phyloP scores from a whole-genome alignment of 1,140 invertebrate species.

The Drosophila repleta region DNA sequence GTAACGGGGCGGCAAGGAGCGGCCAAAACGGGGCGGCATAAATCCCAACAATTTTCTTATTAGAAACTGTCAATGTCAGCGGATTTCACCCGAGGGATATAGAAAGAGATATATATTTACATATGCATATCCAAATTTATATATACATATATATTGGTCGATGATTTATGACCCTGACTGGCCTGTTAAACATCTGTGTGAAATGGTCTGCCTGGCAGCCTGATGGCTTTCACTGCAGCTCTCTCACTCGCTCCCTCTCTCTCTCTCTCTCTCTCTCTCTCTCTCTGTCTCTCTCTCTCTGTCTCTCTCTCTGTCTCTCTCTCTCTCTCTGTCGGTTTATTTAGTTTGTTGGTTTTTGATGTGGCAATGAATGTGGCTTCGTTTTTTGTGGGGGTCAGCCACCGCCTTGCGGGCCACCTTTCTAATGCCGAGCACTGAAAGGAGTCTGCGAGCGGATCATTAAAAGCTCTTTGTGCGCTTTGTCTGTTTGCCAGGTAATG shows the following conservation, averaged over 20 bases:
- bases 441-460: slow-evolving; percentile 63
- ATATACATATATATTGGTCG: slow-evolving; percentile 51
- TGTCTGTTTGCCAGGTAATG: slow-evolving; percentile 51
- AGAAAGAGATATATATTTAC: slow-evolving; percentile 19
- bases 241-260: neutral
- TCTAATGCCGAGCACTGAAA: slow-evolving; percentile 68
- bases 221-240: slow-evolving; percentile 60
- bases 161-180: slow-evolving; percentile 76
- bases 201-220: slow-evolving; percentile 67
- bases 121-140: slow-evolving; percentile 15
- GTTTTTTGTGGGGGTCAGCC: slow-evolving; percentile 69
- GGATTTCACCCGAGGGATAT: slow-evolving; percentile 67
- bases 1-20: neutral
- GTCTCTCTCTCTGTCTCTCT: neutral
- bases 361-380: slow-evolving; percentile 40
- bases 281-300: slow-evolving; percentile 13
- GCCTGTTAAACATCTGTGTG: slow-evolving; percentile 77
- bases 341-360: slow-evolving; percentile 33
- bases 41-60: slow-evolving; percentile 74
- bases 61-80: slow-evolving; percentile 77
- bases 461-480: slow-evolving; percentile 47
- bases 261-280: neutral
- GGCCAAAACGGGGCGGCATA: slow-evolving; percentile 50
- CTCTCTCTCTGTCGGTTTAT: slow-evolving; percentile 25
- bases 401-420: slow-evolving; percentile 74